Percentiles rank a stretch among this genome's conserved stretches.
These are phyloP conservation scores for Entomyzon cyanotis DNA, from an alignment of 2,113 vertebrate species.

Conservation along the genomic window DNA sequence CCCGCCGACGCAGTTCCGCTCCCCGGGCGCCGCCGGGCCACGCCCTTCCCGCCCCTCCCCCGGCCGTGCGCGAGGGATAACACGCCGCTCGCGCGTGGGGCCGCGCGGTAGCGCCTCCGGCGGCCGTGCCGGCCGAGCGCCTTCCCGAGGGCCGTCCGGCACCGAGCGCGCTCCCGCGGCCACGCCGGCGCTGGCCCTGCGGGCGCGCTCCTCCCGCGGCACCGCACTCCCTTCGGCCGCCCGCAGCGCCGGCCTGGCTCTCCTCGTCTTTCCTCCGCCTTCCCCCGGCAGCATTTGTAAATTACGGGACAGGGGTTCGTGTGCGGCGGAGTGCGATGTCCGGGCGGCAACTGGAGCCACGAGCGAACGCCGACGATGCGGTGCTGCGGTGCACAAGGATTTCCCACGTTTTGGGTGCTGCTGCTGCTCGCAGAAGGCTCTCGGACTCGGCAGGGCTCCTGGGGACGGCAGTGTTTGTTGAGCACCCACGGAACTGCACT, in stretches of 20 bases:
- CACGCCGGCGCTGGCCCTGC: not conserved
- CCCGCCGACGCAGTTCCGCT: no score
- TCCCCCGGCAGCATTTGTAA: not conserved
- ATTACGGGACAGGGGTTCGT: fast-evolving
- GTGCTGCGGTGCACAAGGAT: fast-evolving
- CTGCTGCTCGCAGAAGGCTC: fast-evolving
- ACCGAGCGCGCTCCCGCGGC: not conserved
- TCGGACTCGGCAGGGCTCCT: fast-evolving
- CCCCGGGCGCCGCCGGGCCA: no score
- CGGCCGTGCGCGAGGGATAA: no score
- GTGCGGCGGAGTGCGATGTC: not conserved
- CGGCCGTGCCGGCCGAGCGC: not conserved
- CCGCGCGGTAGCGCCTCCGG: not conserved
- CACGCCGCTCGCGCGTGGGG: not conserved
- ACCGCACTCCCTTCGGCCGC: not conserved
- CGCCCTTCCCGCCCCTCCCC: no score
- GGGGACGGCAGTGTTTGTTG: fast-evolving
- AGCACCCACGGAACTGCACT: fast-evolving
- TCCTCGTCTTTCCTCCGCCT: not conserved
- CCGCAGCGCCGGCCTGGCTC: not conserved
- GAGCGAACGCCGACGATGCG: fast-evolving
- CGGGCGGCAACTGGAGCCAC: fast-evolving
- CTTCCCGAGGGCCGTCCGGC: no score
- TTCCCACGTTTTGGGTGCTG: no score
- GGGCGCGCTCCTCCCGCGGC: not conserved